Conservation (phyloP, 2,797 vertebrate genomes). For the Selene dorsalis region DNA sequence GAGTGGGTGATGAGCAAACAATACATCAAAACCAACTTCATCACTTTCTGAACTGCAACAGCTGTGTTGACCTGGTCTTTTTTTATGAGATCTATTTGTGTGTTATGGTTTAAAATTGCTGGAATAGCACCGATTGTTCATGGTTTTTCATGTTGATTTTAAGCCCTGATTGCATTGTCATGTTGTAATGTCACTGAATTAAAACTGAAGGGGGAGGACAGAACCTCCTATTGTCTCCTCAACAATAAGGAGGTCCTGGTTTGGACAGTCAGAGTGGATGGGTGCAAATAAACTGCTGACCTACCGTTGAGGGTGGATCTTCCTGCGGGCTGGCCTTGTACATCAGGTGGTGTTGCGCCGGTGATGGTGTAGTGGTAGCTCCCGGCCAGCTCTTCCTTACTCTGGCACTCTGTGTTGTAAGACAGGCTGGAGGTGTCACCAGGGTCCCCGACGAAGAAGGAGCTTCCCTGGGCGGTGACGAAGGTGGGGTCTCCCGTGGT, state of each 20-base stretch:
- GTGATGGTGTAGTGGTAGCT: slow-evolving; percentile 72
- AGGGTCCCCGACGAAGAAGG: slow-evolving; percentile 69
- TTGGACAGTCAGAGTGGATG: neutral
- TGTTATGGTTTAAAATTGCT: neutral
- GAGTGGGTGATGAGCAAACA: neutral
- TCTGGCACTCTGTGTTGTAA: slow-evolving; percentile 62
- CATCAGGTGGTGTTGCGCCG: slow-evolving; percentile 22
- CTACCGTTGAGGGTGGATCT: slow-evolving; percentile 57
- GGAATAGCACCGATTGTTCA: too few species aligned
- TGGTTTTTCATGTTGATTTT: neutral
- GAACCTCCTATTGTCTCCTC: neutral
- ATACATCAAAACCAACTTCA: neutral
- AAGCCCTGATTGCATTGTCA: neutral
- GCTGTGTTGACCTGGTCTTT: neutral
- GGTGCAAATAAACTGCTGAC: slow-evolving; percentile 1
- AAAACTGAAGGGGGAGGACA: neutral
- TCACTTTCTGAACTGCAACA: neutral
- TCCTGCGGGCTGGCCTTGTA: slow-evolving; percentile 30
- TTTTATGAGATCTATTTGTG: neutral
- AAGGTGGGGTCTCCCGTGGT: slow-evolving; percentile 63
- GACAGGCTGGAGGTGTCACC: slow-evolving; percentile 56
- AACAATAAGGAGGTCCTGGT: neutral
- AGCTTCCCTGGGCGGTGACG: slow-evolving; percentile 71
- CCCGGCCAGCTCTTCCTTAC: slow-evolving; percentile 73
- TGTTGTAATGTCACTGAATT: neutral